Evolutionary conservation across 2,888 invertebrate genomes (phyloP), one percentile per base, ranked within the genome.

Genomic region (Thera britannica): DNA sequence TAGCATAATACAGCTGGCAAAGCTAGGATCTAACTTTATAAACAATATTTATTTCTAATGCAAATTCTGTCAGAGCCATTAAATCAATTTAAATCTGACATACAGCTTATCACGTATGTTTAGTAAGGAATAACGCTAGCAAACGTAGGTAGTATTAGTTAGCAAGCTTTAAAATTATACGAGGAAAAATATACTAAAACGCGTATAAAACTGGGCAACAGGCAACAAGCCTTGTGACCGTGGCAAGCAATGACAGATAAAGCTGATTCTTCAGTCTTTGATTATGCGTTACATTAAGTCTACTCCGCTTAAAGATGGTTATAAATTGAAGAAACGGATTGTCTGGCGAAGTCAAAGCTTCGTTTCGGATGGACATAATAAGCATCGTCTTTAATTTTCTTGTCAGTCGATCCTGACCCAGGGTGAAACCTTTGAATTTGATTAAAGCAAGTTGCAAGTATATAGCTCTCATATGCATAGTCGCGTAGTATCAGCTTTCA

Each of bases 181-280:
- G 34, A 35, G 11, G 34, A 46, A 46, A 58, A 58, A 58, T 57
- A 57, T 44, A 57, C 57, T 57, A 57, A 12, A 41, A 12, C 41
- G 56, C 7, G 23, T 9, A 54, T 35, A 3, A 7, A 23, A 34
- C 23, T 52, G 23, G 23, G 23, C 23, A 23, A 23, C 23, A 23
- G 23, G 23, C 23, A 23, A 23, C 35, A 54, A 52, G 6, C 34
- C 9, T 9, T 23, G 5, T n/a, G 41, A 56, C 41, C 8, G 8
- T 3, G 55, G 41, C 56, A 41, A 56, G 56, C 56, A 38, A 38
- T 55, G 23, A 23, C 23, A 4, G 5, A 36, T 36, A 0, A 36
- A 55, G 55, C 36, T 55, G 36, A 55, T 55, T 36, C 38, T 55
- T 56, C 41, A 12, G n/a, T 2, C 41, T 12, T 38, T 56, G 12